A percentile compares a stretch with the other conserved stretches of the same genome.
Evolutionary conservation across 2,797 vertebrate species (phyloP).

Genomic region (Coluber constrictor): DNA sequence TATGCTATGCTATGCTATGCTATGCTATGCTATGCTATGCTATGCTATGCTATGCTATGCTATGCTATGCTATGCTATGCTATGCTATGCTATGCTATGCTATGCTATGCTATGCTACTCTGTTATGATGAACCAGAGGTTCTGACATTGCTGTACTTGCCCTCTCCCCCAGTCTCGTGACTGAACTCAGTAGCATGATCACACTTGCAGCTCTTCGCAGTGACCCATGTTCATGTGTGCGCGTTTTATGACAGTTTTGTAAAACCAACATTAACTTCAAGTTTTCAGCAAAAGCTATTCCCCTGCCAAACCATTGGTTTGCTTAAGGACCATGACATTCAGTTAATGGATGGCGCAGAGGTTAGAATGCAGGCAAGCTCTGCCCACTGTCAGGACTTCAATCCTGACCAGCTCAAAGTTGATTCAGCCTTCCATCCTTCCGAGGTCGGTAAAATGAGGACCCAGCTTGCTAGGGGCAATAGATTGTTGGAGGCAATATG

Average conservation of each 20-base stretch:
- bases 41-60: too few relatives aligned
- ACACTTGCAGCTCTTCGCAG: not conserved
- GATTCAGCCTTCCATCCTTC: not conserved
- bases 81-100: too few relatives aligned
- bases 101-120: too few relatives aligned
- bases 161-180: not conserved
- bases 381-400: not conserved
- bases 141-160: not conserved
- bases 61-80: too few relatives aligned
- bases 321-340: not conserved
- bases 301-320: not conserved
- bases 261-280: not conserved
- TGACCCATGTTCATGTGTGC: not conserved
- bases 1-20: too few relatives aligned
- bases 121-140: not conserved
- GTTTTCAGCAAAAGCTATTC: not conserved
- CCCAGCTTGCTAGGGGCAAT: not conserved
- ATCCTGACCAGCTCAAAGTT: not conserved
- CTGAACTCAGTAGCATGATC: not conserved
- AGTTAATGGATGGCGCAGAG: not conserved
- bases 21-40: too few relatives aligned
- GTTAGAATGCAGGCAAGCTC: not conserved
- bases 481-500: not conserved
- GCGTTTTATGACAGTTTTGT: too few relatives aligned
- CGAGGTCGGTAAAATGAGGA: not conserved